phyloP scores from a whole-genome alignment of 37 sponge, comb jelly and placozoan species.

The Eunapius fragilis region DNA sequence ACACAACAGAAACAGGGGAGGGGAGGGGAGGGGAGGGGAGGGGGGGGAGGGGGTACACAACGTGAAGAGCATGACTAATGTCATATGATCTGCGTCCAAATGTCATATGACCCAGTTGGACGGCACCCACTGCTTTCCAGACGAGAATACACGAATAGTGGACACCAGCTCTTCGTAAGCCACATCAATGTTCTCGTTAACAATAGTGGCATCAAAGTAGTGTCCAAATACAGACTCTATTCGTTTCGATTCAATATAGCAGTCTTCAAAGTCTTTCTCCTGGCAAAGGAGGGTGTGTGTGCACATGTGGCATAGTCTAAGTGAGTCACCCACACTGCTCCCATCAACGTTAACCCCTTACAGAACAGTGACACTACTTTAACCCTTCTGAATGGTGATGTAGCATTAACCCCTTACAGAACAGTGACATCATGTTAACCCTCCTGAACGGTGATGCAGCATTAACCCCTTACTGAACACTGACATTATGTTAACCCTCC shows the following conservation, averaged over 20 bases:
- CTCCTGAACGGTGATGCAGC: no score
- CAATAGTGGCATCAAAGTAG: constrained; percentile 79
- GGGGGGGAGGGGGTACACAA: no score
- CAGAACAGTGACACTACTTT: not conserved
- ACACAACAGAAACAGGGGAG: not conserved
- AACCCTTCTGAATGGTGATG: not conserved
- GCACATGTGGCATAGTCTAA: no score
- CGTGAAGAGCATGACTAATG: not conserved
- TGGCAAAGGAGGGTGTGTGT: not conserved
- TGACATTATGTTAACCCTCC: no score
- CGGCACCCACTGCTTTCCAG: constrained; percentile 84
- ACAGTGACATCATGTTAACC: no score
- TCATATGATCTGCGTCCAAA: not conserved
- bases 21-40: no score
- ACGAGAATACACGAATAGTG: constrained; percentile 58
- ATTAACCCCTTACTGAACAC: no score
- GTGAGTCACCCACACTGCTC: no score
- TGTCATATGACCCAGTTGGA: constrained; percentile 78
- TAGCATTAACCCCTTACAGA: no score
- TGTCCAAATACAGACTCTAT: constrained; percentile 71
- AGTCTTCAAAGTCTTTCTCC: constrained; percentile 69
- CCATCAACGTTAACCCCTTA: not conserved
- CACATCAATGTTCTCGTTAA: constrained; percentile 82
- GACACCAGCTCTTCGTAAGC: constrained; percentile 79
- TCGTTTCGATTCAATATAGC: constrained; percentile 57